These are phyloP conservation scores for Notoglanidium macrostoma DNA, from an alignment of 2,797 vertebrate species.

Conservation along the genomic window DNA sequence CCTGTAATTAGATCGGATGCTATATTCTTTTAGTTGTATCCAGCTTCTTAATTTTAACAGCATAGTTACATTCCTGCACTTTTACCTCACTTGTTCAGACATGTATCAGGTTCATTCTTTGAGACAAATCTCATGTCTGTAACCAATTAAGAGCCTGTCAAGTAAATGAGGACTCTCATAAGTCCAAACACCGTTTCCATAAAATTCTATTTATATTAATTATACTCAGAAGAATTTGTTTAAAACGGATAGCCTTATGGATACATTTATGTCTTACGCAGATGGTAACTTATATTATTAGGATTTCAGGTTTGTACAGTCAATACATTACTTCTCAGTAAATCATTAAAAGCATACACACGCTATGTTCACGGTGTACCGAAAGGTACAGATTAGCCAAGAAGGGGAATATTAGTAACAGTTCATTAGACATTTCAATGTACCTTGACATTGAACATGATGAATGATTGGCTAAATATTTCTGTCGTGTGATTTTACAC, in stretches of 20 bases:
- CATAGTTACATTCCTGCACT: conserved; percentile 73
- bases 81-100: conserved; percentile 27
- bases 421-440: not conserved
- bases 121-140: conserved; percentile 22
- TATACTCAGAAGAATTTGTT: not conserved
- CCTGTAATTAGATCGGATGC: conserved; percentile 76
- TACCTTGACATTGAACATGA: not conserved
- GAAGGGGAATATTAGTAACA: not conserved
- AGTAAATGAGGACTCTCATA: not conserved
- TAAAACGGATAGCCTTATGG: not conserved
- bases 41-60: conserved; percentile 68
- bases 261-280: not conserved
- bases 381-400: not conserved
- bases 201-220: not conserved
- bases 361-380: not conserved
- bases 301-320: not conserved
- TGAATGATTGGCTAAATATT: not conserved
- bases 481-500: not conserved
- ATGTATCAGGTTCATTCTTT: conserved; percentile 11
- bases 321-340: not conserved
- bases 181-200: not conserved
- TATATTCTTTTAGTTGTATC: conserved; percentile 73
- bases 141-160: not conserved
- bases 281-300: not conserved
- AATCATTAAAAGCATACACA: conserved; percentile 6